These are phyloP conservation scores for Stratiomys singularior DNA, from an alignment of 2,888 invertebrate species.

Conservation along the genomic window DNA sequence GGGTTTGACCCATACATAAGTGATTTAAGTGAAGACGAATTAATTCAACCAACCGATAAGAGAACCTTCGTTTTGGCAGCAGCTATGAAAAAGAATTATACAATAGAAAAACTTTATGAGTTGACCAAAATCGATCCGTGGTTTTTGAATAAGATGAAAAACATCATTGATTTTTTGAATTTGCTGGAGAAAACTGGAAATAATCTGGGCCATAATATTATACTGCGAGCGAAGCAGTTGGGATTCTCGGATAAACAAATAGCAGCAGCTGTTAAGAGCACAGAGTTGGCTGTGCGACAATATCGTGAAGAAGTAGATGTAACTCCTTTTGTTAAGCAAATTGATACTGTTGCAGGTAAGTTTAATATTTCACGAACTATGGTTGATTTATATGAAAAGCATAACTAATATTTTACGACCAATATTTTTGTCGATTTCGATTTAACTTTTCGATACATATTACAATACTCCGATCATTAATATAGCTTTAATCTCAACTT, in stretches of 20 bases:
- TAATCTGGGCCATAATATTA: slow-evolving; percentile 71
- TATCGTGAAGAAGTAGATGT: slow-evolving; percentile 80
- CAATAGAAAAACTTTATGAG: slow-evolving; percentile 85
- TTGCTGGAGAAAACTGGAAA: slow-evolving; percentile 74
- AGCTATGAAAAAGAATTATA: slow-evolving; percentile 84
- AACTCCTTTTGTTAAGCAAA: slow-evolving; percentile 92
- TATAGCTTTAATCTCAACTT: too few species aligned
- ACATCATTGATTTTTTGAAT: slow-evolving; percentile 82
- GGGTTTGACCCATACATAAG: slow-evolving; percentile 94
- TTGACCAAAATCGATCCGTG: slow-evolving; percentile 96
- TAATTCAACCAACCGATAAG: slow-evolving; percentile 95
- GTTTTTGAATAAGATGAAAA: slow-evolving; percentile 95
- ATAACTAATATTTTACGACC: too few species aligned
- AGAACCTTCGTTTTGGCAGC: slow-evolving; percentile 97
- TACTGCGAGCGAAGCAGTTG: slow-evolving; percentile 85
- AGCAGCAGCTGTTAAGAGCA: slow-evolving; percentile 85
- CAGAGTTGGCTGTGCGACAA: slow-evolving; percentile 84
- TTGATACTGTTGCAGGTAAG: slow-evolving; percentile 96
- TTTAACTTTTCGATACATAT: too few species aligned
- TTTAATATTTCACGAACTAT: background rate
- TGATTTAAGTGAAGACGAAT: slow-evolving; percentile 81
- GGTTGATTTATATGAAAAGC: too few species aligned
- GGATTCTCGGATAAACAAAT: slow-evolving; percentile 99
- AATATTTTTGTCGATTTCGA: too few species aligned
- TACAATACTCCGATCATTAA: too few species aligned